phyloP scores from a whole-genome alignment of 2,888 invertebrate species.

The Pammene fasciana region DNA sequence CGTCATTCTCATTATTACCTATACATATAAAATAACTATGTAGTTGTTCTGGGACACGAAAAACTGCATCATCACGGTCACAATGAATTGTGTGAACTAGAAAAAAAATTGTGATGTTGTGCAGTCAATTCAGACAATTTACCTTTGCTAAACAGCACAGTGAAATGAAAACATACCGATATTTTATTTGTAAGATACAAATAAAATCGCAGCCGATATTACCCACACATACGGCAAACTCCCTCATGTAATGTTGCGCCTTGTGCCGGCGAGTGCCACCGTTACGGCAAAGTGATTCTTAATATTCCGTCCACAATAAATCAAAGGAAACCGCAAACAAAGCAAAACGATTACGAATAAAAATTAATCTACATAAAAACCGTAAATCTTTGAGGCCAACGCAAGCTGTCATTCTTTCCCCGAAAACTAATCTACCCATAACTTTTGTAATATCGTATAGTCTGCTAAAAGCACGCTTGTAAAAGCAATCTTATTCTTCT shows the following conservation, averaged over 20 bases:
- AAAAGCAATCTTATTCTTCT: not conserved
- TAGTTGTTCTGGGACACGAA: too few relatives aligned
- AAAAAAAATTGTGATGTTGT: too few relatives aligned
- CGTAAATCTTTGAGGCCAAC: slow-evolving; percentile 23
- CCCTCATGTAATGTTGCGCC: slow-evolving; percentile 19
- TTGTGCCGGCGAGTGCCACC: slow-evolving; percentile 13
- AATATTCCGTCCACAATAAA: slow-evolving; percentile 28
- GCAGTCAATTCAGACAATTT: too few relatives aligned
- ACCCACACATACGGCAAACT: slow-evolving; percentile 3
- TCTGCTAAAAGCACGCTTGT: not conserved
- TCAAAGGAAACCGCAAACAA: slow-evolving; percentile 26
- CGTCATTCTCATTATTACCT: too few relatives aligned
- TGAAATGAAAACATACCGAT: not conserved
- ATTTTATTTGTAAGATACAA: not conserved
- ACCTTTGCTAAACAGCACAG: too few relatives aligned
- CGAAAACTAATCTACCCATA: slow-evolving; percentile 24
- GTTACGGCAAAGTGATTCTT: slow-evolving; percentile 30
- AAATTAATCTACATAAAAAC: slow-evolving; percentile 24
- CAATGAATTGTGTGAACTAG: too few relatives aligned
- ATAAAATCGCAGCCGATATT: slow-evolving; percentile 8
- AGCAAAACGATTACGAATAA: slow-evolving; percentile 28
- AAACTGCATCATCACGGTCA: too few relatives aligned
- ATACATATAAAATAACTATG: too few relatives aligned
- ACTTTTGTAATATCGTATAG: not conserved
- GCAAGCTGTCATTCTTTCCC: slow-evolving; percentile 22